These are phyloP conservation scores for Coptodon rendalli DNA, from an alignment of 2,113 vertebrate species.

Conservation along the genomic window DNA sequence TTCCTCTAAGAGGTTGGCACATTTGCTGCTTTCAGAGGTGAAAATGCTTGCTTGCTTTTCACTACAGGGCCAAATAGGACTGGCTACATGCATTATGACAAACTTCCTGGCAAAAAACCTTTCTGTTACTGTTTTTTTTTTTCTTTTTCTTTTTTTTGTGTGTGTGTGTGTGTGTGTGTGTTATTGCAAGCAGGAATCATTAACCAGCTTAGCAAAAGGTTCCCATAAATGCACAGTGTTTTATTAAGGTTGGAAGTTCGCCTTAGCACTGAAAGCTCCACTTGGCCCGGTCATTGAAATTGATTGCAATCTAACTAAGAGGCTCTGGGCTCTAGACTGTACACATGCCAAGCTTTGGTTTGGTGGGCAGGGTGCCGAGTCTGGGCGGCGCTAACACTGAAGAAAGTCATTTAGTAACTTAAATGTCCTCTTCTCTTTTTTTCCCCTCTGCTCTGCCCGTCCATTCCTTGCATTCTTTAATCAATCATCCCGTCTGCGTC, in stretches of 20 bases:
- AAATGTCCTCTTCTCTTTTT: slow-evolving; percentile 25
- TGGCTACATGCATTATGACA: slow-evolving; percentile 3
- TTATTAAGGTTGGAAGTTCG: slow-evolving; percentile 28
- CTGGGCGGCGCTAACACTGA: slow-evolving; percentile 5
- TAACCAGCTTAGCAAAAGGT: slow-evolving; percentile 22
- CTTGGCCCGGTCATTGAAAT: slow-evolving; percentile 45
- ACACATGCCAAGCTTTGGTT: slow-evolving; percentile 23
- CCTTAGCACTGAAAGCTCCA: background rate
- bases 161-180: background rate
- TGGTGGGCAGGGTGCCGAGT: slow-evolving; percentile 18
- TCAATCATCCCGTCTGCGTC: slow-evolving; percentile 56
- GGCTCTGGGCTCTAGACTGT: slow-evolving; percentile 35
- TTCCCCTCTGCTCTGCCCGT: slow-evolving; percentile 6
- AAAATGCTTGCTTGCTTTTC: background rate
- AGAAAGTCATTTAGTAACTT: slow-evolving; percentile 45
- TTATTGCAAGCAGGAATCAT: slow-evolving; percentile 7
- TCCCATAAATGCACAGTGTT: slow-evolving; percentile 29
- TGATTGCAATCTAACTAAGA: slow-evolving; percentile 63
- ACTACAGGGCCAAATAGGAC: background rate
- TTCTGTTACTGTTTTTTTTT: background rate
- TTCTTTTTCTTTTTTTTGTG: background rate
- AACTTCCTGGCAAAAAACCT: background rate
- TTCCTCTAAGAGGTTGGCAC: slow-evolving; percentile 17
- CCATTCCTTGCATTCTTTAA: slow-evolving; percentile 53
- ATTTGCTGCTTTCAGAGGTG: slow-evolving; percentile 13